These are phyloP conservation scores for Motacilla tschutschensis DNA, from an alignment of 2,113 vertebrate genomes.

Conservation along the genomic window DNA sequence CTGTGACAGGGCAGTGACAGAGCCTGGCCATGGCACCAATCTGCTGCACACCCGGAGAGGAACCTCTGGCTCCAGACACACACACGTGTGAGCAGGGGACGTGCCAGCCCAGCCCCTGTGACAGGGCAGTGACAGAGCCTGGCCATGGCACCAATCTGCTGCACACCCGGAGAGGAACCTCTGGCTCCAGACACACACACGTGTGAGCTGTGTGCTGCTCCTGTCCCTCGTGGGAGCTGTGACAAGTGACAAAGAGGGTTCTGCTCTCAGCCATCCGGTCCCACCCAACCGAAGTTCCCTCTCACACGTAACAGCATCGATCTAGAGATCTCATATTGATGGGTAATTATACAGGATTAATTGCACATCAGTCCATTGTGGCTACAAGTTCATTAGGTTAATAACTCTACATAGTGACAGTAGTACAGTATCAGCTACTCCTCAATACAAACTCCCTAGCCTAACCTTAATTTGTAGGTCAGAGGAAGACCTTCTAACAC, in stretches of 20 bases:
- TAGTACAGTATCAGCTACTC: conserved; percentile 73
- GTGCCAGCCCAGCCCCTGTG: background rate
- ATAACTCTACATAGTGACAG: conserved; percentile 72
- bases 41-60: background rate
- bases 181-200: fast-evolving
- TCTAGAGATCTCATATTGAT: conserved; percentile 47
- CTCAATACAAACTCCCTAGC: conserved; percentile 52
- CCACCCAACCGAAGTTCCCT: background rate
- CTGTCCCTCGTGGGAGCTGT: background rate
- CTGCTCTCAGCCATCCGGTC: background rate
- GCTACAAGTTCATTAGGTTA: conserved; percentile 70
- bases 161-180: background rate
- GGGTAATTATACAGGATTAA: conserved; percentile 61
- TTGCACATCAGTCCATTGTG: conserved; percentile 77
- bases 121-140: fast-evolving
- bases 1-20: fast-evolving
- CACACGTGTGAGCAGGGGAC: fast-evolving
- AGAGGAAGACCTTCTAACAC: conserved; percentile 17
- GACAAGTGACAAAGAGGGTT: background rate
- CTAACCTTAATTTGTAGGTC: conserved; percentile 54
- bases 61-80: background rate
- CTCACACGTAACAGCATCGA: conserved; percentile 33
- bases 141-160: background rate
- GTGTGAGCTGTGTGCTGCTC: background rate
- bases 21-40: background rate